phyloP scores from a whole-genome alignment of 1,140 invertebrate genomes.

The Drosophila rufa region DNA sequence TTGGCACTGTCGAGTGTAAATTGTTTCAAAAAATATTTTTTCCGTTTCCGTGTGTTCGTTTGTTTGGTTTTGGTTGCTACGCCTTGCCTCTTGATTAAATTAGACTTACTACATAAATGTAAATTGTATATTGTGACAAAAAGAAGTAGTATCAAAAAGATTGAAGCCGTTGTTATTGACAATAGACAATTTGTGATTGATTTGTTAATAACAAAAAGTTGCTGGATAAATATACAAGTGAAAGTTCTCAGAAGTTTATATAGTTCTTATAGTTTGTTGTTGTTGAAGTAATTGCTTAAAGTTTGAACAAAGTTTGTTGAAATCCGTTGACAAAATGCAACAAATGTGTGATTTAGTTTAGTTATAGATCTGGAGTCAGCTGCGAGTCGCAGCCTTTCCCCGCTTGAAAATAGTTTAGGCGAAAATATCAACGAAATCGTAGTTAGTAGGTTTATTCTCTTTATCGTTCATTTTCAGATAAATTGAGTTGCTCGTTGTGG shows the following conservation, averaged over 20 bases:
- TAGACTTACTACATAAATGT: conserved; percentile 75
- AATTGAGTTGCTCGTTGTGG: conserved; percentile 55
- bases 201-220: conserved; percentile 61
- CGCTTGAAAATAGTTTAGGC: conserved; percentile 36
- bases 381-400: not conserved
- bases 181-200: conserved; percentile 47
- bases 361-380: conserved; percentile 19
- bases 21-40: conserved; percentile 77
- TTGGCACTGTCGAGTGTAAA: conserved; percentile 56
- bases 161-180: conserved; percentile 66
- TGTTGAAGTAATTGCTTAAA: conserved; percentile 63
- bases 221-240: conserved; percentile 57
- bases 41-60: conserved; percentile 33
- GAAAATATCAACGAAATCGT: conserved; percentile 57
- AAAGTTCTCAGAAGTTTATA: conserved; percentile 57
- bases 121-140: conserved; percentile 81
- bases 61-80: conserved; percentile 7
- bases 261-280: conserved; percentile 22
- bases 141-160: conserved; percentile 82
- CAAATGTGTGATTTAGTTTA: conserved; percentile 66
- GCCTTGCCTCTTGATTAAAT: conserved; percentile 54
- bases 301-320: conserved; percentile 70
- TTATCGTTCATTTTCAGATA: conserved; percentile 15
- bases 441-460: conserved; percentile 42
- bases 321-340: conserved; percentile 78